Conservation (phyloP, 1,140 invertebrate genomes). For the Proales similis region DNA sequence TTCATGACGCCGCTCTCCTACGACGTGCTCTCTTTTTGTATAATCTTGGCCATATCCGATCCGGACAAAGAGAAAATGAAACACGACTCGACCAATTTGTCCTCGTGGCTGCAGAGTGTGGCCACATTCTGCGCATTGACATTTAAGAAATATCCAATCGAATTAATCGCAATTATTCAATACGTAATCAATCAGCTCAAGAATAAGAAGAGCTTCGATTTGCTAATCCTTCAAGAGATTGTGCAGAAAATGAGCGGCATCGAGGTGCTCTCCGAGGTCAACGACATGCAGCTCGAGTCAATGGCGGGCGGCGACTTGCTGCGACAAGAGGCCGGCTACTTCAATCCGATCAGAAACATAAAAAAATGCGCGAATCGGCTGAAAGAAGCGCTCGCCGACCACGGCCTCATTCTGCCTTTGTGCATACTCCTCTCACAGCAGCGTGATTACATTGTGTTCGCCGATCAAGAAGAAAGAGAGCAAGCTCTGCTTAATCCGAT, state of each 20-base stretch:
- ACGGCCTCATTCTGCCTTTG: slow-evolving; percentile 82
- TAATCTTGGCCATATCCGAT: slow-evolving; percentile 22
- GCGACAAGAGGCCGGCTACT: slow-evolving; percentile 87
- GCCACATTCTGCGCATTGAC: slow-evolving; percentile 58
- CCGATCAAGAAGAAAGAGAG: slow-evolving; percentile 42
- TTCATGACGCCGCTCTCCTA: slow-evolving; percentile 90
- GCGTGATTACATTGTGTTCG: slow-evolving; percentile 77
- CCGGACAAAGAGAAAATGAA: slow-evolving; percentile 64
- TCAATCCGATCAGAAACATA: slow-evolving; percentile 89
- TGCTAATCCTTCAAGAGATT: slow-evolving; percentile 91
- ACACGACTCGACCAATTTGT: slow-evolving; percentile 84
- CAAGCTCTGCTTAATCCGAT: slow-evolving; percentile 52
- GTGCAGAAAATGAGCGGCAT: slow-evolving; percentile 99
- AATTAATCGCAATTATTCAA: slow-evolving; percentile 84
- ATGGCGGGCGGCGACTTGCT: slow-evolving; percentile 91
- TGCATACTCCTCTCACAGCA: slow-evolving; percentile 94
- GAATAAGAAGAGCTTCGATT: slow-evolving; percentile 84
- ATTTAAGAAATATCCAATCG: slow-evolving; percentile 94
- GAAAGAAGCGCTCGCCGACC: slow-evolving; percentile 84
- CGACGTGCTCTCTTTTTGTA: slow-evolving; percentile 70
- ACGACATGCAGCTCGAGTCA: slow-evolving; percentile 85
- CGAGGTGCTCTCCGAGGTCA: slow-evolving; percentile 91
- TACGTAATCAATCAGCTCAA: slow-evolving; percentile 96
- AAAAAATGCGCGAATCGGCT: slow-evolving; percentile 89
- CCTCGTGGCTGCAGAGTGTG: slow-evolving; percentile 78